Evolutionary conservation across 1,140 invertebrate species (phyloP), one percentile per base, ranked within the genome.

Genomic region (Drosophila pseudoobscura): DNA sequence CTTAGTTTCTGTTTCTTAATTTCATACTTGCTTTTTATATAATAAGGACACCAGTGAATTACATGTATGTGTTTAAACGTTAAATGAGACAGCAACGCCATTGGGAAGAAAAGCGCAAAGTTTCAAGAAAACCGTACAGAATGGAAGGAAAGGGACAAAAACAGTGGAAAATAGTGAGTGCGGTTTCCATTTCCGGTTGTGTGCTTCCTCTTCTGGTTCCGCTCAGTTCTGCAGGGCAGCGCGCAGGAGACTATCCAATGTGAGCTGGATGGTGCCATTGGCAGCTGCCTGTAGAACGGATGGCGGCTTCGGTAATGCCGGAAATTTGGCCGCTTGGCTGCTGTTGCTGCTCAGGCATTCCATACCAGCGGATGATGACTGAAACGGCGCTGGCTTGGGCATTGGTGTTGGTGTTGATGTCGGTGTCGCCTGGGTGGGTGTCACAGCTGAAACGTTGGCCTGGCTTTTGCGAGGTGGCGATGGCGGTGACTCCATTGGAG

Each of bases 21-120:
- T 69, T 61, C 50, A 57, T 69, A 65, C 47, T 63, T 74, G 54
- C 49, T 50, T 64, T 64, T 66, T 73, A 73, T 73, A 73, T 63
- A 72, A 80, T 70, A 87, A 87, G 82, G 82, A 82, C 83, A 87
- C 80, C 50, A 84, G 70, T 83, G 75, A 73, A 75, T 62, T 75
- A 83, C 71, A 78, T 78, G 66, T 60, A 52, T 39, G 35, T 39
- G 5, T 39, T 39, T 39, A 74, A 65, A 75, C 49, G 61, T 60
- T 45, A 61, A 43, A 69, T 74, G 68, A 55, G 49, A 58, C 43
- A 45, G 46, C 59, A 49, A 60, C 70, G 47, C 35, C 41, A n/a
- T 52, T 13, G 13, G 43, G 29, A 49, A n/a, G 46, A 43, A 45
- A 50, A 60, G 43, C 29, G 15, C 6, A 53, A 54, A 61, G 29